Base-by-base conservation (phyloP, 2,888 invertebrate genomes). In the Aspidiotus destructor region DNA sequence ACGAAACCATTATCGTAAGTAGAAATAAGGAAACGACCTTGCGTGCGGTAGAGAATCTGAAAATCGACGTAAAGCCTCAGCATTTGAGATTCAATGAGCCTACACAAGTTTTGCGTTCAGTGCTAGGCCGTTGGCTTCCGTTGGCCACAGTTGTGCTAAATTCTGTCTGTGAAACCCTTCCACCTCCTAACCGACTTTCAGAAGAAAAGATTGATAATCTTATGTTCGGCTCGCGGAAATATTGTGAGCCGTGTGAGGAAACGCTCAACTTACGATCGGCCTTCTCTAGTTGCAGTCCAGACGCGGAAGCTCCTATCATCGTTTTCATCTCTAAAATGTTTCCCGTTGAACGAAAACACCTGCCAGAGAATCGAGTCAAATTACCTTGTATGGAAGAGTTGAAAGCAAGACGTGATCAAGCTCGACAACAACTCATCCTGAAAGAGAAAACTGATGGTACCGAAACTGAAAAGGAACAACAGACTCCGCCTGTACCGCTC, bases 61-160 rank as follows among this genome's bases (percentile, higher is more conserved):
- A 86, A 42, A 83, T 97, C 5, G 87, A 86, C 76, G 78, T 89
- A 55, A 83, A 86, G 0, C 80, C 86, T 0, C 80, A 89, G 72
- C 96, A 96, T 76, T 77, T 92, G 71, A 83, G 86, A 58, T 85
- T 88, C 72, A 87, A 84, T 7, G 95, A 96, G 77, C 79, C 85
- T 0, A 85, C 86, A 76, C 81, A 86, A 1, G 88, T 89, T 75
- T 80, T 96, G 0, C 88, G 89, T 76, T 85, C 90, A 0, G 82
- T 97, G 13, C 86, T 89, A 77, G 86, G 86, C 53, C 88, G 90
- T 74, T 98, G 97, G 97, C 79, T 95, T 61, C 94, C 96, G 7
- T 78, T 98, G 62, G 88, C 95, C 8, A 79, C 80, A 53, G 85
- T 88, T 28, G 86, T 95, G n/a, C 80, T 97, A 77, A 82, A 87